Base-by-base conservation (phyloP, 2,113 vertebrate genomes). In the Spea bombifrons region DNA sequence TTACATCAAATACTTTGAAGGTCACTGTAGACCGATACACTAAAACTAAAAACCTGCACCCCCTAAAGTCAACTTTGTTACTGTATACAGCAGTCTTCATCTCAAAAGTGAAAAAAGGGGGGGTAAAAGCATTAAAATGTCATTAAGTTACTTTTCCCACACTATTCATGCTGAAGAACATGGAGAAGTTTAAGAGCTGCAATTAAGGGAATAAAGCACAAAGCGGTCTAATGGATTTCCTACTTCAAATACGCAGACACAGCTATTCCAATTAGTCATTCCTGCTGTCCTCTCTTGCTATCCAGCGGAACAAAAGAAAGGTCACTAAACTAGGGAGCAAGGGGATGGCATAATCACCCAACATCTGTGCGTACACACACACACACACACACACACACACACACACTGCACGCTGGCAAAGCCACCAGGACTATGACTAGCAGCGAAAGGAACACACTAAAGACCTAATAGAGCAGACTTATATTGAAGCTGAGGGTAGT, bases 181-280 rank as follows among this genome's bases (percentile, higher is more conserved):
- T 47, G 61, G 10, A 76, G 4, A 49, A 63, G 13, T 73, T 75
- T 2, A 78, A 48, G 17, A 17, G 46, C 61, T 43, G 80, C 59
- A 70, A 57, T 55, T 49, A 17, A 50, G 45, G 52, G 17, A 80
- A 55, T 61, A 57, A 53, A 30, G 57, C 17, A 50, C 73, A 78
- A 66, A 45, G 13, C 30, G 48, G 45, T 70, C 30, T 63, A 65
- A 81, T 65, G 57, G 49, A 30, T 66, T 66, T 81, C 73, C 82
- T 81, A 75, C 44, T 75, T 9, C 71, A 75, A 84, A 76, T 49
- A 75, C 50, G 15, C 49, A 63, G 81, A 59, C 59, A 82, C 64
- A 75, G 47, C 44, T 53, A 49, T 69, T 71, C 12, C 68, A 82
- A 76, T 78, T 67, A 80, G 47, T 75, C n/a, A 79, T 67, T 61